A percentile compares a stretch with the other conserved stretches of the same genome.
Evolutionary conservation across 1,140 invertebrate species (phyloP).

Genomic region (Drosophila melanica): DNA sequence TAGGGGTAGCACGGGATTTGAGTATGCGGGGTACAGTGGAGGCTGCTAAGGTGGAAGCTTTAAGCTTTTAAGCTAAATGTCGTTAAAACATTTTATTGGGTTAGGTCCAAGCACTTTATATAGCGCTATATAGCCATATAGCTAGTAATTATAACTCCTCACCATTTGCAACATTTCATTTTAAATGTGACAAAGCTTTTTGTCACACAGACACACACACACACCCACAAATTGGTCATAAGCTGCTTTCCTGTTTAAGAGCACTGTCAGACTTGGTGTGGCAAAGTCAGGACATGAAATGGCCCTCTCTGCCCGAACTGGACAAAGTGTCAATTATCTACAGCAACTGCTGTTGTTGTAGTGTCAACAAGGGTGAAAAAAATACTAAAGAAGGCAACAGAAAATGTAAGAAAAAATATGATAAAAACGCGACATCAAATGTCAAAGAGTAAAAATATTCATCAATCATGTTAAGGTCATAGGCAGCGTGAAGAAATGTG

Average conservation of each 20-base stretch:
- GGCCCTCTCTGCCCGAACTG: slow-evolving; percentile 8
- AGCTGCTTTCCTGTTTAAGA: slow-evolving; percentile 24
- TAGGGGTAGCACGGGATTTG: neutral
- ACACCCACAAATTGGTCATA: slow-evolving; percentile 25
- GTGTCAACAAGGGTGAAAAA: slow-evolving; percentile 30
- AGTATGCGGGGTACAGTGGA: neutral
- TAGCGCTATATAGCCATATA: neutral
- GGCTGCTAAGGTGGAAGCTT: slow-evolving; percentile 21
- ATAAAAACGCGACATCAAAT: slow-evolving; percentile 67
- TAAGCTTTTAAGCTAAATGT: slow-evolving; percentile 40
- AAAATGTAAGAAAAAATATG: neutral
- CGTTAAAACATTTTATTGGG: slow-evolving; percentile 18
- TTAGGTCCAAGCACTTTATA: slow-evolving; percentile 6
- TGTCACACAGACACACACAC: slow-evolving; percentile 12
- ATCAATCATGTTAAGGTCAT: slow-evolving; percentile 80
- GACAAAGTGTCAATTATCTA: slow-evolving; percentile 65
- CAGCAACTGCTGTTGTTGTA: neutral
- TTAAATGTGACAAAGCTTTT: slow-evolving; percentile 39
- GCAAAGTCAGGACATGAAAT: neutral
- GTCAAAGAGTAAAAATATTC: slow-evolving; percentile 80
- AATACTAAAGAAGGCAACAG: slow-evolving; percentile 7
- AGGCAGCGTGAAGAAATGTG: slow-evolving; percentile 50
- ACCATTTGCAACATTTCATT: neutral
- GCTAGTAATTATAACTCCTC: neutral
- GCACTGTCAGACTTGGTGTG: slow-evolving; percentile 7